A percentile compares a stretch with the other conserved stretches of the same genome.
phyloP scores from a whole-genome alignment of 2,797 vertebrate species.

The Pseudotriccus pelzelni region DNA sequence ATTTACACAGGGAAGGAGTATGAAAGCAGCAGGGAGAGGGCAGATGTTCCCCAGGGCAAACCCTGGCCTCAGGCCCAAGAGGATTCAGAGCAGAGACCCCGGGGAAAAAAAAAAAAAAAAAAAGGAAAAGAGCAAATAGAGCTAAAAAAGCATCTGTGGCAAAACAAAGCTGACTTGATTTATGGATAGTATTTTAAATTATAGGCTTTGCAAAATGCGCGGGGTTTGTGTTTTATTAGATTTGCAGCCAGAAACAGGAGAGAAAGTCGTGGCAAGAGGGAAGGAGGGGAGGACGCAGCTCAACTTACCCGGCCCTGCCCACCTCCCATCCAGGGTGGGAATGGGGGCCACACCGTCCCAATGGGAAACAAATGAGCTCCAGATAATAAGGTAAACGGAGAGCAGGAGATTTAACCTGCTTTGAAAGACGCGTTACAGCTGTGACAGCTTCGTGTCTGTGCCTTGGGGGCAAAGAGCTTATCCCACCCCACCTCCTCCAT shows the following conservation, averaged over 20 bases:
- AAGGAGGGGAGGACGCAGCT: not conserved
- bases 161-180: not conserved
- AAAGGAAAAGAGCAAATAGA: not conserved
- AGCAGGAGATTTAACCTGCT: not conserved
- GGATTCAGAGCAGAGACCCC: not conserved
- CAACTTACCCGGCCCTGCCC: not conserved
- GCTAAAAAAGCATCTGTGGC: not conserved
- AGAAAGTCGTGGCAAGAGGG: not conserved
- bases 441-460: not conserved
- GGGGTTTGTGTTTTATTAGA: not conserved
- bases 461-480: not conserved
- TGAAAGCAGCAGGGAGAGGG: not conserved
- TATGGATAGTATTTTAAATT: not conserved
- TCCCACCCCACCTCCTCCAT: not conserved
- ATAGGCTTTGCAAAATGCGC: not conserved
- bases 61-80: not conserved
- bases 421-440: not conserved
- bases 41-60: not conserved
- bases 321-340: not conserved
- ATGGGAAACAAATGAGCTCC: rapidly evolving
- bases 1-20: not conserved
- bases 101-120: not conserved
- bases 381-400: rapidly evolving
- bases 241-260: not conserved
- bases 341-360: not conserved